phyloP scores from a whole-genome alignment of 2,113 vertebrate genomes.

The Forbesichthys papilliferus region DNA sequence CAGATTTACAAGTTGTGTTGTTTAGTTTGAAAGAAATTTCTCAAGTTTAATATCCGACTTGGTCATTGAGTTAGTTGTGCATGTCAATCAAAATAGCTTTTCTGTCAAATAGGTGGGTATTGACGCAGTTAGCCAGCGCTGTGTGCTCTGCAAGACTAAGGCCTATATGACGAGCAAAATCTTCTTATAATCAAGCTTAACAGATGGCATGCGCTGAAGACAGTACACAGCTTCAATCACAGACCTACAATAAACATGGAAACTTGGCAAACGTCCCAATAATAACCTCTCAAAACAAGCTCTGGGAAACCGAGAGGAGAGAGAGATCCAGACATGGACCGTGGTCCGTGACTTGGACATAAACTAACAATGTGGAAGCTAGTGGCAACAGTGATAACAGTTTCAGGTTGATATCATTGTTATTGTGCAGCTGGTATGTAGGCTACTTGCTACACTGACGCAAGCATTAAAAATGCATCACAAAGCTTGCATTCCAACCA shows the following conservation, averaged over 20 bases:
- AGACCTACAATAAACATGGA: constrained; percentile 33
- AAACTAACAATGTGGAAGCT: too few species aligned
- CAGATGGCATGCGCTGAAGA: constrained; percentile 27
- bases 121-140: too few species aligned
- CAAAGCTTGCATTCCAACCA: constrained; percentile 15
- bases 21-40: too few species aligned
- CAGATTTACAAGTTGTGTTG: too few species aligned
- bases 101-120: too few species aligned
- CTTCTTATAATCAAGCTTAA: constrained; percentile 43
- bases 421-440: not conserved
- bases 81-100: constrained; percentile 1
- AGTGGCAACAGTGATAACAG: not conserved
- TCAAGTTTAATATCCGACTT: too few species aligned
- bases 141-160: too few species aligned
- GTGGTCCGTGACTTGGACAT: not conserved
- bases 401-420: not conserved
- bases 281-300: constrained; percentile 27
- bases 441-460: not conserved
- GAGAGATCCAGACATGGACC: constrained; percentile 17
- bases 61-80: too few species aligned
- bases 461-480: not conserved
- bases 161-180: not conserved
- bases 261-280: constrained; percentile 36
- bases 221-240: constrained; percentile 17
- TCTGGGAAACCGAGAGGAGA: constrained; percentile 30